Evolutionary conservation across 2,888 invertebrate species (phyloP), one percentile per base, ranked within the genome.

Genomic region (Orthosia cruda): DNA sequence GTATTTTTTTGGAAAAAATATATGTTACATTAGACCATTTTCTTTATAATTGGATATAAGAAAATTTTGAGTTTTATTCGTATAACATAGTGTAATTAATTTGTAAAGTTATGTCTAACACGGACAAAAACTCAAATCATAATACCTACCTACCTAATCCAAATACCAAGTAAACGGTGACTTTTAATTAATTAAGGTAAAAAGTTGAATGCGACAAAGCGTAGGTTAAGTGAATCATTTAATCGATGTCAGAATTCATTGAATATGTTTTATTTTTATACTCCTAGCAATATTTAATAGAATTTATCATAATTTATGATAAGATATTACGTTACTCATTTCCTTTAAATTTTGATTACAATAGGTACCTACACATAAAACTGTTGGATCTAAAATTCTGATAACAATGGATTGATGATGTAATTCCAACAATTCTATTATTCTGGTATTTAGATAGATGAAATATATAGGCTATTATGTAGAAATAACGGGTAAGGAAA

Each of bases 351-450:
- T 61, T 64, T 57, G 64, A 68, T 81, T 63, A 70, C 23, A 63
- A 50, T 59, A 59, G 26, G 12, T 61, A 68, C 52, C 54, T 45
- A 23, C 71, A 55, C 16, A 66, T 67, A 64, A 59, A 64, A 57
- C 47, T 32, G 45, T n/a, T 67, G 18, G 16, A 62, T 58, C 49
- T 68, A 65, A 23, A 74, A 80, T 55, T 52, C 69, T 57, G 75
- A 61, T 75, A 83, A 74, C 71, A 81, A 75, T 71, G 49, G 5
- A 54, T 50, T 18, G 55, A 69, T 82, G 79, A 81, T 74, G 70
- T 77, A 50, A 4, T 55, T 57, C 0, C 2, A 54, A 52, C 62
- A 74, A 73, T 77, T 81, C 69, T 69, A 12, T 69, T 57, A 68
- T 26, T n/a, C 40, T 69, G 61, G 32, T 9, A 73, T 20, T 61